Percentiles rank a stretch among this genome's conserved stretches.
phyloP scores from a whole-genome alignment of 1,140 invertebrate species.

The Neodiprion lecontei region DNA sequence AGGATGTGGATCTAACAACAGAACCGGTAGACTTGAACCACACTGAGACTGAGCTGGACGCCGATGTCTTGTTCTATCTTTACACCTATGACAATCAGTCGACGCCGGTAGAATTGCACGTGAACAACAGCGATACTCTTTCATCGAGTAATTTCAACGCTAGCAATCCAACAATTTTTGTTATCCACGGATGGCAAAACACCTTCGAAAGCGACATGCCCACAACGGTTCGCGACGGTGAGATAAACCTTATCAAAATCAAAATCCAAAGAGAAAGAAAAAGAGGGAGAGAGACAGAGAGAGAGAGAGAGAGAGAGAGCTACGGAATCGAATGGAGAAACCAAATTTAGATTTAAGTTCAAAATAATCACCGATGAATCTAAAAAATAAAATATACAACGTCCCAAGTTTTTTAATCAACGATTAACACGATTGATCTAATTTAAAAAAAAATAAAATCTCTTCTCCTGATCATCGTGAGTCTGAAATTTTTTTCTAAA shows the following conservation, averaged over 20 bases:
- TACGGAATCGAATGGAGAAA: too few relatives aligned
- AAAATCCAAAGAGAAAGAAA: too few relatives aligned
- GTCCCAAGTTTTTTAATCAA: too few relatives aligned
- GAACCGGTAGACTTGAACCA: neutral
- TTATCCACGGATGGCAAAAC: conserved; percentile 55
- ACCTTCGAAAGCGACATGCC: conserved; percentile 40
- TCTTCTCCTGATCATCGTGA: too few relatives aligned
- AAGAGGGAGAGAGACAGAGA: too few relatives aligned
- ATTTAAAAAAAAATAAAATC: too few relatives aligned
- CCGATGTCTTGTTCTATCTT: conserved; percentile 31
- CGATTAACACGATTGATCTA: too few relatives aligned
- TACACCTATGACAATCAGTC: conserved; percentile 32
- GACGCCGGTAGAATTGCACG: conserved; percentile 29
- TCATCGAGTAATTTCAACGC: conserved; percentile 48
- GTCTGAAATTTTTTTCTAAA: too few relatives aligned
- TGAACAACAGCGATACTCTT: conserved; percentile 32
- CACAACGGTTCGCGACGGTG: conserved; percentile 47
- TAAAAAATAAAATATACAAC: too few relatives aligned
- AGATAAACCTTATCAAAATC: conserved; percentile 14
- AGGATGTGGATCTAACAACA: neutral
- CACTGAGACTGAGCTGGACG: neutral
- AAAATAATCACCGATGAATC: too few relatives aligned
- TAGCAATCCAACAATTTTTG: conserved; percentile 47
- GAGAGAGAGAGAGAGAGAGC: too few relatives aligned
- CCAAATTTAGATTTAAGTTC: too few relatives aligned